Conservation (phyloP, 1,140 invertebrate species). For the Procambarus clarkii region DNA sequence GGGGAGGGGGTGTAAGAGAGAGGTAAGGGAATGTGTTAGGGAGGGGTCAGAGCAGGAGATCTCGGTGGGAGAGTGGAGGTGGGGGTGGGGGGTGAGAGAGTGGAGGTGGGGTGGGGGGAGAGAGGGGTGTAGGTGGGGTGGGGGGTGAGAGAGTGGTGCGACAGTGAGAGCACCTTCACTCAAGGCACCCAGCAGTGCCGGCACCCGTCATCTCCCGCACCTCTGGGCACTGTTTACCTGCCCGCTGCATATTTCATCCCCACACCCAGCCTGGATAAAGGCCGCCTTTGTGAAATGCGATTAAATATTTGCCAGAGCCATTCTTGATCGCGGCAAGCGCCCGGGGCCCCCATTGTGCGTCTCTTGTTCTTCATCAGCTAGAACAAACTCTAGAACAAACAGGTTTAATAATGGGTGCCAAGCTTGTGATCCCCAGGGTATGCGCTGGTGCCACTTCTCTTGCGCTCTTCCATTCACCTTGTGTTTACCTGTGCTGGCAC, state of each 20-base stretch:
- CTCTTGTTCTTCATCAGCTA: slow-evolving; percentile 69
- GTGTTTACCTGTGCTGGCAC: slow-evolving; percentile 47
- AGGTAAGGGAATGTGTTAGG: background rate
- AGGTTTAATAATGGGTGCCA: slow-evolving; percentile 64
- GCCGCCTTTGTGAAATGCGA: slow-evolving; percentile 66
- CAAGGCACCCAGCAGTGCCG: background rate
- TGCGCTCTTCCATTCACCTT: slow-evolving; percentile 49
- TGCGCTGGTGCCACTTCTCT: slow-evolving; percentile 61
- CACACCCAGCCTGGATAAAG: slow-evolving; percentile 62
- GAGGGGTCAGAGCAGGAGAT: background rate
- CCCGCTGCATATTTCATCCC: slow-evolving; percentile 59
- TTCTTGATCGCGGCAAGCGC: slow-evolving; percentile 69
- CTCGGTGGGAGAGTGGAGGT: too few species aligned
- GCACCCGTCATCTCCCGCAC: slow-evolving; percentile 1
- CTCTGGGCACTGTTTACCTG: slow-evolving; percentile 39
- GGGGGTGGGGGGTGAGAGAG: background rate
- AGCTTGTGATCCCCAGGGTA: slow-evolving; percentile 52
- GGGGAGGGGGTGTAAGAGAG: background rate
- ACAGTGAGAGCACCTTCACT: background rate
- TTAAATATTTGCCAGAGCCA: slow-evolving; percentile 66
- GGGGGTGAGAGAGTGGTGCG: background rate
- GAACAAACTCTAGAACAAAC: slow-evolving; percentile 67
- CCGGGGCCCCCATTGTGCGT: slow-evolving; percentile 55
- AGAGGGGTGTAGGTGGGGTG: background rate
- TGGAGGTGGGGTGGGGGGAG: background rate